phyloP scores from a whole-genome alignment of 1,140 invertebrate species.

The Ooceraea biroi region DNA sequence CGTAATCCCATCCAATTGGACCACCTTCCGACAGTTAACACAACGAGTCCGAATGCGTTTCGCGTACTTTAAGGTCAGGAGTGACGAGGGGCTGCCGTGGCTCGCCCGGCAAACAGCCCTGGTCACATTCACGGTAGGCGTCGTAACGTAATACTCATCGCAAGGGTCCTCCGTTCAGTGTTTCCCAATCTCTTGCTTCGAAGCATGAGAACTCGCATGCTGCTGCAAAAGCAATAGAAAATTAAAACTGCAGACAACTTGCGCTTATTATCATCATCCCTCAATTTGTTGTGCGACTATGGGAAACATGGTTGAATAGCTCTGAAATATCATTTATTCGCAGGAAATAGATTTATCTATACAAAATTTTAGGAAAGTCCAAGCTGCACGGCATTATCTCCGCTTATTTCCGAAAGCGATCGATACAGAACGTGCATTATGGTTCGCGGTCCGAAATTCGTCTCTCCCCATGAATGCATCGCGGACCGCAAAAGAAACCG shows the following conservation, averaged over 20 bases:
- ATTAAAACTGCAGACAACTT: background rate
- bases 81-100: constrained; percentile 43
- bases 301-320: too few relatives aligned
- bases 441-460: constrained; percentile 9
- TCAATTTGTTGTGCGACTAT: too few relatives aligned
- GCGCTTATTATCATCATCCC: too few relatives aligned
- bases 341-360: too few relatives aligned
- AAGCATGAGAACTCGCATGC: background rate
- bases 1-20: constrained; percentile 67
- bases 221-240: background rate
- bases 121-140: constrained; percentile 48
- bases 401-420: background rate
- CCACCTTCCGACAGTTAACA: constrained; percentile 55
- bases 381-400: too few relatives aligned
- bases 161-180: constrained; percentile 46
- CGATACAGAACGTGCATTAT: background rate
- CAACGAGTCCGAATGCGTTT: constrained; percentile 47
- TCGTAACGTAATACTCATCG: constrained; percentile 62
- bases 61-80: constrained; percentile 55
- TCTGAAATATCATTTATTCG: too few relatives aligned
- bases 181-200: constrained; percentile 36
- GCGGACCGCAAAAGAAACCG: constrained; percentile 38
- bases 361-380: too few relatives aligned
- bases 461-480: background rate
- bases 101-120: constrained; percentile 43